Evolutionary conservation across 2,797 vertebrate genomes (phyloP), one percentile per base, ranked within the genome.

Genomic region (Enoplosus armatus): DNA sequence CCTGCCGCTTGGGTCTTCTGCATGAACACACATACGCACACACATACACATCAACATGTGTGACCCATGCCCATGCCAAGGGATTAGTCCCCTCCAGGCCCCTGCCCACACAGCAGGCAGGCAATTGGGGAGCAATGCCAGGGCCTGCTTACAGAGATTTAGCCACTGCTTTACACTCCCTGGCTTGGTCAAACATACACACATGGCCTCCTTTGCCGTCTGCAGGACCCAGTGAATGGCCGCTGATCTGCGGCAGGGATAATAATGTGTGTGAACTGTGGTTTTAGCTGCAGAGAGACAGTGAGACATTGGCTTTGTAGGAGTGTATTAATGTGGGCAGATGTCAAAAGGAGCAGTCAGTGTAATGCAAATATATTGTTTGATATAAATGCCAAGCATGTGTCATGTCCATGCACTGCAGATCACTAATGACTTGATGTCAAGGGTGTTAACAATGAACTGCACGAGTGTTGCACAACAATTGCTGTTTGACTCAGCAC

Each of bases 111-210:
- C 84, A 80, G 91, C 83, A 86, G 88, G 85, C 86, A 82, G 88
- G 87, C 91, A 89, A 88, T 84, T 69, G 80, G 89, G 85, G 75
- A 90, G 75, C 77, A 63, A 39, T 80, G 92, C 90, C 93, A 94
- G 87, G 77, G 85, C 82, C 90, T 89, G 89, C 93, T 95, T 93
- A 93, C 85, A 84, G 84, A 92, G 92, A 88, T 92, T 94, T 94
- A 94, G 85, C 84, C 72, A 39, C 82, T 86, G 90, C 87, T 88
- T 81, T 91, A 91, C 87, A 86, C 92, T 92, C 80, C 70, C 75
- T 59, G 75, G 81, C 80, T 80, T 14, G 37, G 82, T 89, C 87
- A 86, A 87, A 92, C 85, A 86, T 72, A 83, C 84, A 87, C 84
- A 88, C 82, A 77, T 48, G 64, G 75, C 79, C 83, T 89, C 77